These are phyloP conservation scores for Lepilemur ruficaudatus DNA, from an alignment of 2,797 vertebrate genomes.

Conservation along the genomic window DNA sequence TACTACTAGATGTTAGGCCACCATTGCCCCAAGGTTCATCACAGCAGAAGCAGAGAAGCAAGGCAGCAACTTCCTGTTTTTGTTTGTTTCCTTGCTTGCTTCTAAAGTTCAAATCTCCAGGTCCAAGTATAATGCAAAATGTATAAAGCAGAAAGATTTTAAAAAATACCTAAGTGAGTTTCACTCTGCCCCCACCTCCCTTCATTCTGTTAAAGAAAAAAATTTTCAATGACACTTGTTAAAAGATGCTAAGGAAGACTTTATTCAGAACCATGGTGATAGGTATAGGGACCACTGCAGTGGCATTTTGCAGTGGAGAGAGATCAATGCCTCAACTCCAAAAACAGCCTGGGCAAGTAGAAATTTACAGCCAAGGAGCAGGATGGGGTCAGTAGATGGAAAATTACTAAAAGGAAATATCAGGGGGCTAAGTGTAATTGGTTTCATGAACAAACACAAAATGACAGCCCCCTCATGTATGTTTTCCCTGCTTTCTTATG, in stretches of 20 bases:
- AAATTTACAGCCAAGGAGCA: not conserved
- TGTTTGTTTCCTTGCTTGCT: not conserved
- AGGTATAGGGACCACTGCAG: not conserved
- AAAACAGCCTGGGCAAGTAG: not conserved
- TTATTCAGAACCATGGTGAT: not conserved
- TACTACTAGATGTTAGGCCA: not conserved
- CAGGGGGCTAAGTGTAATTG: not conserved
- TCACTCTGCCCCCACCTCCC: not conserved
- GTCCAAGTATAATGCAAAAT: not conserved
- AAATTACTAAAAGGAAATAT: not conserved
- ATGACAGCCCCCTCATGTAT: too few species aligned
- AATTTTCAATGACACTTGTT: not conserved
- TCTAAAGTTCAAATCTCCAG: slow-evolving; percentile 19
- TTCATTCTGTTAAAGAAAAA: not conserved
- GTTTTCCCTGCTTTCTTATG: too few species aligned
- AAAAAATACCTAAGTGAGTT: not conserved
- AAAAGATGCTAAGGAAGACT: not conserved
- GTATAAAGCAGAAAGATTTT: not conserved
- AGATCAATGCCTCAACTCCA: not conserved
- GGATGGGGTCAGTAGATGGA: not conserved
- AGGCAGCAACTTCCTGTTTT: not conserved
- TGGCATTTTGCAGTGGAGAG: not conserved
- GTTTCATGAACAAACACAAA: too few species aligned
- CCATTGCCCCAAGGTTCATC: not conserved
- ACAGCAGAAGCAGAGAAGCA: not conserved